Percentiles rank a stretch among this genome's conserved stretches.
phyloP scores from a whole-genome alignment of 2,797 vertebrate species.

The Melanogrammus aeglefinus region DNA sequence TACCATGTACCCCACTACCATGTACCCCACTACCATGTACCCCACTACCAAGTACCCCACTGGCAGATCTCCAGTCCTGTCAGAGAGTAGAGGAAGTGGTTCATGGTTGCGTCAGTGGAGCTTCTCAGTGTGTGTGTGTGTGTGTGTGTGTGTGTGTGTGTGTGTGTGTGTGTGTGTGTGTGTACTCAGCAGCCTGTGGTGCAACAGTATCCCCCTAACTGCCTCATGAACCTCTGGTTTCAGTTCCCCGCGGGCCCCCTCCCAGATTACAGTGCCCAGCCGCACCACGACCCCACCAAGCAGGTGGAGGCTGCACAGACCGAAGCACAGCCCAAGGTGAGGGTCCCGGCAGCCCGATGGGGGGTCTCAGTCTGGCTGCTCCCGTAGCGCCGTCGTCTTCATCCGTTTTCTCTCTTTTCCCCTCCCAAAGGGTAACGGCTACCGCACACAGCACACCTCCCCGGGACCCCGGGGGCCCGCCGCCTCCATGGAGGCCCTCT shows the following conservation, averaged over 20 bases:
- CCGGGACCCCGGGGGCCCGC: conserved; percentile 67
- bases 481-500: conserved; percentile 85
- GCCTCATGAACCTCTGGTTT: conserved; percentile 47
- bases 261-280: conserved; percentile 74
- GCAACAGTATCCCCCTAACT: conserved; percentile 43
- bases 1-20: too few relatives aligned
- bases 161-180: too few relatives aligned
- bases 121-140: too few relatives aligned
- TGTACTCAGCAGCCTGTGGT: conserved; percentile 18
- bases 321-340: conserved; percentile 80
- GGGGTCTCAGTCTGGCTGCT: background rate
- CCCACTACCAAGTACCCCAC: too few relatives aligned
- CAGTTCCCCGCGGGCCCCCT: conserved; percentile 75
- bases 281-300: conserved; percentile 73
- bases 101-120: too few relatives aligned
- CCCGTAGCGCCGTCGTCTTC: background rate
- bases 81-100: too few relatives aligned
- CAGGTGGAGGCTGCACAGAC: conserved; percentile 70
- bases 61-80: background rate
- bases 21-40: too few relatives aligned
- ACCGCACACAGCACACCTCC: conserved; percentile 72
- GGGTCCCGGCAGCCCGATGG: conserved; percentile 1
- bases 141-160: too few relatives aligned
- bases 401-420: background rate
- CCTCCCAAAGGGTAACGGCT: conserved; percentile 67